Conservation (phyloP, 2,888 invertebrate species). For the Doris montereyensis region DNA sequence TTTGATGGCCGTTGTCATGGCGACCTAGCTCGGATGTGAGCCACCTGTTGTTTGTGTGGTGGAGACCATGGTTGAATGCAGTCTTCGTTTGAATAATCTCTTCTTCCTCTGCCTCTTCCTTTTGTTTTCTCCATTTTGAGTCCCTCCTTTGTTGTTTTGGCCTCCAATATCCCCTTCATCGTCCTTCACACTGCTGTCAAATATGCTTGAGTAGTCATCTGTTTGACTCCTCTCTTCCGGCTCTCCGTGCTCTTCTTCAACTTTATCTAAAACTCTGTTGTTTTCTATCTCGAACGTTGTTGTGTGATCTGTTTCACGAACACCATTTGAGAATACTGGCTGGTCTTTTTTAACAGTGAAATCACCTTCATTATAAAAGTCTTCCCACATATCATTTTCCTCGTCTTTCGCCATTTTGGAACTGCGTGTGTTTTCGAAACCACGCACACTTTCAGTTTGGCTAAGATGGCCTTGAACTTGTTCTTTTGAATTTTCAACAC, state of each 20-base stretch:
- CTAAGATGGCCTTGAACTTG: background rate
- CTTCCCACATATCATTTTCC: constrained; percentile 22
- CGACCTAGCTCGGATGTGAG: constrained; percentile 28
- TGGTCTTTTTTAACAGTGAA: background rate
- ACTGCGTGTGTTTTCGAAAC: no score
- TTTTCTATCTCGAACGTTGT: background rate
- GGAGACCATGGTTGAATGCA: no score
- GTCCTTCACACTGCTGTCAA: no score
- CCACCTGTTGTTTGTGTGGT: constrained; percentile 17
- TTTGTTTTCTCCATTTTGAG: background rate
- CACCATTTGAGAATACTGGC: background rate
- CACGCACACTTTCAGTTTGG: background rate
- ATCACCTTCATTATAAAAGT: constrained; percentile 33
- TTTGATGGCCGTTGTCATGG: background rate
- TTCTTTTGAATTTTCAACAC: background rate
- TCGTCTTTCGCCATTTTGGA: background rate
- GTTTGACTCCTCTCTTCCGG: no score
- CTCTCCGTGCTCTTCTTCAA: background rate
- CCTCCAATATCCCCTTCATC: constrained; percentile 23
- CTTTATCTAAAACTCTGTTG: background rate
- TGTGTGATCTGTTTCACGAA: background rate
- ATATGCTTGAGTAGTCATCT: no score
- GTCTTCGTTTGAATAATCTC: background rate
- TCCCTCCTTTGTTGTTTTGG: background rate
- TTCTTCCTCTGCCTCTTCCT: constrained; percentile 9